These are phyloP conservation scores for Bombus impatiens DNA, from an alignment of 1,140 invertebrate genomes.

Conservation along the genomic window DNA sequence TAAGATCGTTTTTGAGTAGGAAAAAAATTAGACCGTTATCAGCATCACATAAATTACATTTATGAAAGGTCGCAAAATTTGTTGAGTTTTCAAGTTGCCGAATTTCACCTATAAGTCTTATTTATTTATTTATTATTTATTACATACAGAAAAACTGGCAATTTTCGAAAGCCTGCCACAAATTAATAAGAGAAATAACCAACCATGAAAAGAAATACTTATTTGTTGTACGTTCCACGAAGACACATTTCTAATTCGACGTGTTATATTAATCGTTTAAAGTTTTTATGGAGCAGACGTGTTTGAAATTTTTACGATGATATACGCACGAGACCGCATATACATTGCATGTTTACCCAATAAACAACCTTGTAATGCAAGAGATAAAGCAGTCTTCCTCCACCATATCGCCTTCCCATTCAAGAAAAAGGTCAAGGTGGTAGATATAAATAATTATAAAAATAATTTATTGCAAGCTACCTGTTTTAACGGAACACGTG, in stretches of 20 bases:
- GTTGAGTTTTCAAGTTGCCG: no score
- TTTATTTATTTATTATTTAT: no score
- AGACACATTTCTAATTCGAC: neutral
- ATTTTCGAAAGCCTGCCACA: no score
- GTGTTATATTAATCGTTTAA: neutral
- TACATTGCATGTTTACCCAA: constrained; percentile 43
- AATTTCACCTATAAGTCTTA: no score
- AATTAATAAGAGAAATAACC: no score
- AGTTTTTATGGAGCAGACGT: neutral
- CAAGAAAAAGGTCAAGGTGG: constrained; percentile 66
- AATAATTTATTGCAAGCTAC: constrained; percentile 55
- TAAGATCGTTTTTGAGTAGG: no score
- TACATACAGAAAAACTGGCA: no score
- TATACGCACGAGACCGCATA: neutral
- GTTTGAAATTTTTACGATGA: constrained; percentile 30
- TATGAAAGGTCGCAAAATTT: no score
- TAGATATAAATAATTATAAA: constrained; percentile 66
- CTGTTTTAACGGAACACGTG: constrained; percentile 25
- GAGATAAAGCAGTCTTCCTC: constrained; percentile 56
- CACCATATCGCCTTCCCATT: constrained; percentile 54
- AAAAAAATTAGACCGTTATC: no score
- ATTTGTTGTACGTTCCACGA: no score
- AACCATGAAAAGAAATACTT: no score
- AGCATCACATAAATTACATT: no score
- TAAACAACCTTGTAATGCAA: constrained; percentile 42